These are phyloP conservation scores for Harpegnathos saltator DNA, from an alignment of 1,140 invertebrate species.

Conservation along the genomic window DNA sequence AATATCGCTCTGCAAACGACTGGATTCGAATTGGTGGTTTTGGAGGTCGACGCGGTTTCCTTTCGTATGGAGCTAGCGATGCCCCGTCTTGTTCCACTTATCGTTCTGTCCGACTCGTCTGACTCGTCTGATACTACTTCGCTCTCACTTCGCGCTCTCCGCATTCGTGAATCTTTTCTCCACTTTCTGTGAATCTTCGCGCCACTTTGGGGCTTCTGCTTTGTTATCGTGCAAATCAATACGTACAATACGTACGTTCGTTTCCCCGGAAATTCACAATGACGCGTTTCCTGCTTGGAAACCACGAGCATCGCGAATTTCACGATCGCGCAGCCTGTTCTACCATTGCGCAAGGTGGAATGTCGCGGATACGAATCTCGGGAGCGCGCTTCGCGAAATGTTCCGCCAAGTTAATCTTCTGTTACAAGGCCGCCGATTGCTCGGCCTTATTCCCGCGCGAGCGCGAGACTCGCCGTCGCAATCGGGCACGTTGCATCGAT, in stretches of 20 bases:
- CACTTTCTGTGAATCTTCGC: not conserved
- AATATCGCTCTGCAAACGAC: too few relatives aligned
- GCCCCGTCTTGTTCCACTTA: too few relatives aligned
- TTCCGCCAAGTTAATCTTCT: slow-evolving; percentile 73
- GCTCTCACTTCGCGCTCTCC: not conserved
- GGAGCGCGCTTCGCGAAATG: slow-evolving; percentile 61
- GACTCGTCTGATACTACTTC: too few relatives aligned
- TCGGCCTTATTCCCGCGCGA: slow-evolving; percentile 52
- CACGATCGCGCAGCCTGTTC: slow-evolving; percentile 22
- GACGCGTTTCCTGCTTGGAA: not conserved
- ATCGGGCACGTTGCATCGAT: slow-evolving; percentile 37
- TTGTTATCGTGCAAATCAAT: not conserved
- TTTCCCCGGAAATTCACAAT: not conserved
- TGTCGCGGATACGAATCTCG: slow-evolving; percentile 26
- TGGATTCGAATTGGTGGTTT: too few relatives aligned
- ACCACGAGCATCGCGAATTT: not conserved
- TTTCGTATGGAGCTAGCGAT: too few relatives aligned
- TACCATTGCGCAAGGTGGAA: slow-evolving; percentile 57
- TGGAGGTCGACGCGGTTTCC: too few relatives aligned
- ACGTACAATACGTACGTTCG: not conserved
- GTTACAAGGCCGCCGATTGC: slow-evolving; percentile 70
- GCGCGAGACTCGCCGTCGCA: not conserved
- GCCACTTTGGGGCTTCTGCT: too few relatives aligned
- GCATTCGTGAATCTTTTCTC: not conserved
- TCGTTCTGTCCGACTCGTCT: too few relatives aligned